Base-by-base conservation (phyloP, 35 echinoderm and acorn worm species). In the Strongylocentrotus purpuratus region DNA sequence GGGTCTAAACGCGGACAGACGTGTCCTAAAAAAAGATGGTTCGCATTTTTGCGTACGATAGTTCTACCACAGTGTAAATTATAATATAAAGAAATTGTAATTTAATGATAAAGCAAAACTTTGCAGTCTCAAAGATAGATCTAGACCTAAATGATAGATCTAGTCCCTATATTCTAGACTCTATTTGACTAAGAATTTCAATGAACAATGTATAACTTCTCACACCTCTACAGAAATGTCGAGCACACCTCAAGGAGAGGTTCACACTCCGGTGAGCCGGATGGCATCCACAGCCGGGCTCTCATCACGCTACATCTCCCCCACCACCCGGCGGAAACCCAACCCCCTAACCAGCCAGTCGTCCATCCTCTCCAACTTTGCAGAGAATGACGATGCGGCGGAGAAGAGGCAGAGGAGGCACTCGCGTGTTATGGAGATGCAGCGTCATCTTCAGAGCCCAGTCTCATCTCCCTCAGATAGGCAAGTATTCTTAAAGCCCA, bases 401-500 rank as follows among this genome's bases (percentile, higher is more conserved):
- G 97, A 98, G 9, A 96, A 95, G 85, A 93, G 96, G 48, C 97
- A 99, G 85, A 94, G 97, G 94, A 85, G 98, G 10, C 94, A 94
- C 28, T 99, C 98, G 4, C 94, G 96, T 65, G 97, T 99, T 7
- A 50, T 98, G 95, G 98, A 98, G 48, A 92, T 99, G 94, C 97
- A 99, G 50, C 95, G 97, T 59, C 96, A 95, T 59, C 88, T 98
- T 31, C 97, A 99, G 94, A 99, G 98, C 91, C 98, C 98, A 33
- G 95, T 92, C 61, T 97, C 98, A 46, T 97, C 98, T 86, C 98
- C 98, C 71, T 94, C 86, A 86, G 98, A 99, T 15, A 96, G 96
- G 97, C 97, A 97, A 47, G 88, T 55, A 46, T 89, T 89, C 10
- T 88, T 32, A 65, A 55, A 65, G 4, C 17, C 15, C n/a, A n/a